A percentile compares a stretch with the other conserved stretches of the same genome.
Conservation (phyloP, 2,888 invertebrate genomes). For the Rambutsinella grinnellia region DNA sequence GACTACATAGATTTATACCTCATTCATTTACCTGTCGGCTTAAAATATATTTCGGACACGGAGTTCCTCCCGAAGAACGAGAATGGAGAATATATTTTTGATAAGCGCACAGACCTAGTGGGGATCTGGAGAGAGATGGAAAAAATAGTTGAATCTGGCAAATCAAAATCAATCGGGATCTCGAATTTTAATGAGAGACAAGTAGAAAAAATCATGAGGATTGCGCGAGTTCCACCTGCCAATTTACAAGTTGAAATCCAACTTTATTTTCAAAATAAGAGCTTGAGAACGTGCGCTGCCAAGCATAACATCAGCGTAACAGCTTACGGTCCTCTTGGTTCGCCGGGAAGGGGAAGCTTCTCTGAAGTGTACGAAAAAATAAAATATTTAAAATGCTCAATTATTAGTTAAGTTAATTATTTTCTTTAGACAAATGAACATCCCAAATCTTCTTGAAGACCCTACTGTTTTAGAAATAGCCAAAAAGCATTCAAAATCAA, state of each 20-base stretch:
- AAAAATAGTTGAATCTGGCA: constrained; percentile 77
- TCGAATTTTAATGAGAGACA: constrained; percentile 87
- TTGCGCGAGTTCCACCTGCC: constrained; percentile 76
- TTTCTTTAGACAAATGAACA: constrained; percentile 18
- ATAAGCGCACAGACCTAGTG: constrained; percentile 78
- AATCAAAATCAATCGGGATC: constrained; percentile 83
- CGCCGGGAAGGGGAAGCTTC: too few species aligned
- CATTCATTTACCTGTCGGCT: constrained; percentile 82
- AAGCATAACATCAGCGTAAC: constrained; percentile 79
- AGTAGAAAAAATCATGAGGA: constrained; percentile 76
- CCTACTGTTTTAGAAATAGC: constrained; percentile 68
- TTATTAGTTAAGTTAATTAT: not conserved
- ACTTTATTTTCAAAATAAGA: constrained; percentile 81
- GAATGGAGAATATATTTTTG: constrained; percentile 76
- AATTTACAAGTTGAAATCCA: constrained; percentile 80
- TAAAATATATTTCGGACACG: constrained; percentile 75
- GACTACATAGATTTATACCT: constrained; percentile 87
- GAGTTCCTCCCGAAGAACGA: constrained; percentile 74
- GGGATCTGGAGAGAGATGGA: constrained; percentile 84
- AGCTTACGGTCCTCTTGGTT: constrained; percentile 85
- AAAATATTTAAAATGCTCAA: too few species aligned
- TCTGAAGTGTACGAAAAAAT: too few species aligned
- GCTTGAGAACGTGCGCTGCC: constrained; percentile 75
- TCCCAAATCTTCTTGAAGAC: constrained; percentile 66
- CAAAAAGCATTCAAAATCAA: constrained; percentile 75